A percentile compares a stretch with the other conserved stretches of the same genome.
These are phyloP conservation scores for Gymnoscopelus microlampas DNA, from an alignment of 2,797 vertebrate species.

Conservation along the genomic window DNA sequence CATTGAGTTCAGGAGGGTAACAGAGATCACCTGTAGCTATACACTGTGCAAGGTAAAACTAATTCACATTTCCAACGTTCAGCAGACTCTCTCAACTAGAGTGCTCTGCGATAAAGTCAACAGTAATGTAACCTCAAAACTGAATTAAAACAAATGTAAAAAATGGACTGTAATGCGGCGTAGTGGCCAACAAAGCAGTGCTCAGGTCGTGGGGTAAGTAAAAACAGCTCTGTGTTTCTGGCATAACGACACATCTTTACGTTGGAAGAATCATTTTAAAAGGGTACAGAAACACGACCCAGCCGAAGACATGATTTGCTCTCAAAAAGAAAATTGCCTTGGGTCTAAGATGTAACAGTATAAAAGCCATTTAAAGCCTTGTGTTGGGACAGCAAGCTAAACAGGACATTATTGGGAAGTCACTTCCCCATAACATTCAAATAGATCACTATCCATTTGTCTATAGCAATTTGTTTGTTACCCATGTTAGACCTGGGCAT, in stretches of 20 bases:
- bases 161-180: no score
- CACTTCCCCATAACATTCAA: conserved; percentile 45
- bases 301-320: conserved; percentile 25
- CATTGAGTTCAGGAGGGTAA: conserved; percentile 5
- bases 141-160: not conserved
- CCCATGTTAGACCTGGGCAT: no score
- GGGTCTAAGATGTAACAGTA: conserved; percentile 45
- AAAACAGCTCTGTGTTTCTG: no score
- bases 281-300: conserved; percentile 21
- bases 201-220: no score
- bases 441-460: no score
- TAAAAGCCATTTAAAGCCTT: conserved; percentile 49
- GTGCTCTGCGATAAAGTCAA: conserved; percentile 7
- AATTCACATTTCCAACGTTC: conserved; percentile 3
- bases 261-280: no score
- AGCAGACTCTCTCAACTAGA: not conserved
- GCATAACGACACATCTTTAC: no score
- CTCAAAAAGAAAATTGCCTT: conserved; percentile 48
- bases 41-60: not conserved
- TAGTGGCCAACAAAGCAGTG: no score
- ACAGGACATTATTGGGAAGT: conserved; percentile 44
- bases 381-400: conserved; percentile 61
- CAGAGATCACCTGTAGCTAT: conserved; percentile 13
- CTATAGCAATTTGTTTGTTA: no score
- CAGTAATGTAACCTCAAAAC: conserved; percentile 8